Percentiles rank a stretch among this genome's conserved stretches.
These are phyloP conservation scores for Xiphorhynchus erythropygius DNA, from an alignment of 2,797 vertebrate genomes.

Conservation along the genomic window DNA sequence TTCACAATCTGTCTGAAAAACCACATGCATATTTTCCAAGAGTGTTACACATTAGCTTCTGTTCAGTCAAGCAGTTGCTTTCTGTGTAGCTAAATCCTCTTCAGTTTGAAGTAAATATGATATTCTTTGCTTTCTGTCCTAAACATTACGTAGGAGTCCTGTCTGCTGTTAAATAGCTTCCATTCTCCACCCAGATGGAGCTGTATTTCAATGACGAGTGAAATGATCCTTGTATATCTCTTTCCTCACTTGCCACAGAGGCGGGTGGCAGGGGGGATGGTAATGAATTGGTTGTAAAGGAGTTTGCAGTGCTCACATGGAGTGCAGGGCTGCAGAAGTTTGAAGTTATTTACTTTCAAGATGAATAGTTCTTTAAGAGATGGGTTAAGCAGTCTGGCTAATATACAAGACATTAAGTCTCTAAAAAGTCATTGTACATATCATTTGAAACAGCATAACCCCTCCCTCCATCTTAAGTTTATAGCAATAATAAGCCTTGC, in stretches of 20 bases:
- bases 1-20: conserved; percentile 37
- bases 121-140: conserved; percentile 14
- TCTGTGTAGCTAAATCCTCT: neutral
- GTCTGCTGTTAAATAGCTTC: conserved; percentile 17
- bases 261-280: neutral
- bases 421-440: conserved; percentile 23
- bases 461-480: conserved; percentile 49
- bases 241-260: neutral
- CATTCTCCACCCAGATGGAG: neutral
- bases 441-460: conserved; percentile 31
- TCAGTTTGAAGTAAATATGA: neutral
- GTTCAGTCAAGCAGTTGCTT: neutral
- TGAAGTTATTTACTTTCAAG: conserved; percentile 45
- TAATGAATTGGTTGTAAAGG: neutral
- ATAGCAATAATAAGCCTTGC: conserved; percentile 63
- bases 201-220: neutral
- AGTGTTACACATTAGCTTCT: neutral
- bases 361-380: conserved; percentile 52
- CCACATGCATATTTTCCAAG: conserved; percentile 14
- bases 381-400: conserved; percentile 40
- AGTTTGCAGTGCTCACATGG: neutral
- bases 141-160: neutral
- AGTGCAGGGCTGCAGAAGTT: neutral
- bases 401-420: conserved; percentile 39
- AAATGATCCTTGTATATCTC: neutral